Conservation (phyloP, 2,113 vertebrate species). For the Sapayoa aenigma region DNA sequence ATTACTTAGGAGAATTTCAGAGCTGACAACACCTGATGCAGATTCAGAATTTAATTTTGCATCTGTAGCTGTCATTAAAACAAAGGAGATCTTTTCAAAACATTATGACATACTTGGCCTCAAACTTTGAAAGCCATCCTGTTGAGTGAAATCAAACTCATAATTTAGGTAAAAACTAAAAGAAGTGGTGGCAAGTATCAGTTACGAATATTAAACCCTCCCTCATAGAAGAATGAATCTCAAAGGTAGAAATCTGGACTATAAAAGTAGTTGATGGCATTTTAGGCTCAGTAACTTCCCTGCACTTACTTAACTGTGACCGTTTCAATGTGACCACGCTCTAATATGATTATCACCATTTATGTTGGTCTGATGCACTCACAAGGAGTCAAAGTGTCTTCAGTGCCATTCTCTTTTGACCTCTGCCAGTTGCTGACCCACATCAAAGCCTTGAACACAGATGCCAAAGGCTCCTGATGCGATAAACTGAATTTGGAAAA, state of each 20-base stretch:
- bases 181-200: fast-evolving
- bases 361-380: neutral
- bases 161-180: neutral
- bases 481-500: slow-evolving; percentile 17
- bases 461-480: neutral
- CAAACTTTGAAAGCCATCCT: neutral
- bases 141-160: neutral
- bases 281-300: slow-evolving; percentile 2
- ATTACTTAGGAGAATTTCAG: neutral
- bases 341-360: slow-evolving; percentile 1
- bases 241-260: neutral
- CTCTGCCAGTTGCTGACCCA: neutral
- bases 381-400: neutral
- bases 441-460: neutral
- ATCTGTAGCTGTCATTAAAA: neutral
- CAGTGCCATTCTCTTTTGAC: neutral
- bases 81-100: neutral
- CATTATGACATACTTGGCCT: neutral
- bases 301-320: neutral
- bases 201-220: neutral
- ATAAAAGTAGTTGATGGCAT: neutral
- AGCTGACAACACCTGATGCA: neutral
- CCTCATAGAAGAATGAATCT: neutral
- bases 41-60: neutral
- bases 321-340: neutral